Base-by-base conservation (phyloP, 2,888 invertebrate species). In the Netelia virgata region DNA sequence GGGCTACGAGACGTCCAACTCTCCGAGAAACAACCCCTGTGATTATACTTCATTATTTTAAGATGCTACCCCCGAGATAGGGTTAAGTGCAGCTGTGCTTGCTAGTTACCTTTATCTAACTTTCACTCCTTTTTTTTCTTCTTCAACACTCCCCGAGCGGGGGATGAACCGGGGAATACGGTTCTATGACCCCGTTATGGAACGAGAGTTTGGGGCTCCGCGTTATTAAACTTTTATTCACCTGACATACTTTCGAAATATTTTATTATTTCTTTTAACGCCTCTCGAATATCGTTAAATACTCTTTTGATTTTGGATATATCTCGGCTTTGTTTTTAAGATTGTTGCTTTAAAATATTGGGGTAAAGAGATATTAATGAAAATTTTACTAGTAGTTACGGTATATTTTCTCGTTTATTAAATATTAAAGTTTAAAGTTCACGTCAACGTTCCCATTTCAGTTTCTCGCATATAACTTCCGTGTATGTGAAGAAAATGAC, bases 11-110 rank as follows among this genome's bases (percentile, higher is more conserved):
- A 16, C 43, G 8, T 72, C 43, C 69, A 53, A 43, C 50, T 72
- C 53, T 64, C 57, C 57, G 59, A 72, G 72, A 77, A 82, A 82
- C 82, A 82, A 66, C 50, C 68, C 66, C 73, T 82, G 77, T 66
- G 53, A 82, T 84, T 82, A 74, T 75, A 82, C 82, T 84, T 84
- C 78, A 84, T 84, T 84, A 84, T 78, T 82, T 82, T 84, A 79
- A 84, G 82, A 82, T 78, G 74, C 74, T 53, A 84, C 82, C 59
- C 55, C 59, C 55, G 69, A 69, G 84, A 81, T 81, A 81, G 78
- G 64, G 43, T 70, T 66, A 41, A 84, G 82, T 78, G 82, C 3
- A 14, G 47, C 47, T 47, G 47, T 75, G 20, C 70, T 64, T 59
- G 78, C 61, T 20, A 57, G 70, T 76, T 76, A 74, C 36, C 57